phyloP scores from a whole-genome alignment of 2,888 invertebrate genomes.

The Sturmia bella region DNA sequence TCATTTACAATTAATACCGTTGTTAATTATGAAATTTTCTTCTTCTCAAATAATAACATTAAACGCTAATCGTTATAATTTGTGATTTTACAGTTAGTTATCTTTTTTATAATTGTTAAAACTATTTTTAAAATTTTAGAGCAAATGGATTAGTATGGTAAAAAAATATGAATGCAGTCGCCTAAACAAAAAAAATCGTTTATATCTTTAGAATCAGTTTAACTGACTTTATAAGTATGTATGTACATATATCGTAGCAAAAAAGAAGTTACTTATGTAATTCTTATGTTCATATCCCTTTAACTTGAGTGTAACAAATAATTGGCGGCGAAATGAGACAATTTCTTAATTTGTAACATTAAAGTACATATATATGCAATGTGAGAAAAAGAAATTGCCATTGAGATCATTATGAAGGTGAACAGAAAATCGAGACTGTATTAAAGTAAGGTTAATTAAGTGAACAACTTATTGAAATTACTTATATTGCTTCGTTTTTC shows the following conservation, averaged over 20 bases:
- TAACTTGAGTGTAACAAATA: conserved; percentile 18
- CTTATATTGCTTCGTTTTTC: too few relatives aligned
- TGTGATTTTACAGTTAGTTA: conserved; percentile 23
- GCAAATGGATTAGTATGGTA: not conserved
- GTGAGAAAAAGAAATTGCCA: not conserved
- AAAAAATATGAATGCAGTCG: not conserved
- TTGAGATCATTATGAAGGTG: conserved; percentile 19
- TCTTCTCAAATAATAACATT: conserved; percentile 18
- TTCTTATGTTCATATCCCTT: conserved; percentile 26
- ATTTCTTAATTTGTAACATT: conserved; percentile 63
- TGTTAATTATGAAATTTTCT: conserved; percentile 3
- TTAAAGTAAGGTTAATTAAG: too few relatives aligned
- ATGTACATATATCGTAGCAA: not conserved
- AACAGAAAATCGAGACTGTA: not conserved
- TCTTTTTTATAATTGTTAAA: not conserved
- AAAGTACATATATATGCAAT: not conserved
- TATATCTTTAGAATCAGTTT: conserved; percentile 33
- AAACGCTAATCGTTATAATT: not conserved
- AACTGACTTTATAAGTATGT: conserved; percentile 16
- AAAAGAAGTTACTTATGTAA: conserved; percentile 8
- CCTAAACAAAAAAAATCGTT: not conserved
- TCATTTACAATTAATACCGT: conserved; percentile 1
- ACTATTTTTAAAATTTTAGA: not conserved
- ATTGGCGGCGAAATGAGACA: conserved; percentile 76
- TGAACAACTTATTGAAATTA: too few relatives aligned